Evolutionary conservation across 2,888 invertebrate genomes (phyloP).

Genomic region (Euspilapteryx auroguttella): DNA sequence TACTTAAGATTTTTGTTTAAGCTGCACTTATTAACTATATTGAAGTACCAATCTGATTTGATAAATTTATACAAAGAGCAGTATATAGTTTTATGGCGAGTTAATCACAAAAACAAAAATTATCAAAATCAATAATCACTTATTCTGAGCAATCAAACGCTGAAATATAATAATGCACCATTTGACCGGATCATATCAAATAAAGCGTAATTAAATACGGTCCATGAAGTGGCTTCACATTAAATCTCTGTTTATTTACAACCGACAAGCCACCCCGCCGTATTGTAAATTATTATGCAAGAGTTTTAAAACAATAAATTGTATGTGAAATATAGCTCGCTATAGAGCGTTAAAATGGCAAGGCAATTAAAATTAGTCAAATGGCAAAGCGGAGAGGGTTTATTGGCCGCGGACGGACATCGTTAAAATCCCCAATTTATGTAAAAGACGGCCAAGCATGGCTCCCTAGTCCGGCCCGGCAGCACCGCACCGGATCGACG

Average conservation of each 20-base stretch:
- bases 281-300: constrained; percentile 34
- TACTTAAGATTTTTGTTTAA: too few species aligned
- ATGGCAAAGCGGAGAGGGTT: constrained; percentile 32
- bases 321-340: constrained; percentile 28
- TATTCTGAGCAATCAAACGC: not conserved
- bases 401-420: constrained; percentile 26
- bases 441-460: constrained; percentile 17
- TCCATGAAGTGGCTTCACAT: constrained; percentile 21
- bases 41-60: too few species aligned
- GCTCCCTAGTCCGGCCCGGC: constrained; percentile 11
- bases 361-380: constrained; percentile 46
- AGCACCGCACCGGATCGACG: too few species aligned
- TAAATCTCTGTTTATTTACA: constrained; percentile 38
- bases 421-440: constrained; percentile 43
- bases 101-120: too few species aligned
- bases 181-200: constrained; percentile 2
- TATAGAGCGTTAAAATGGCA: constrained; percentile 29
- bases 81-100: too few species aligned
- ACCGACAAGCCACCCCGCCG: constrained; percentile 21
- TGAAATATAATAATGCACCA: too few species aligned
- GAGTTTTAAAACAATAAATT: constrained; percentile 36
- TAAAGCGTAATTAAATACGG: constrained; percentile 24
- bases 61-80: too few species aligned
- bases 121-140: not conserved
- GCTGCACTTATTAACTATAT: too few species aligned